phyloP scores from a whole-genome alignment of 2,888 invertebrate species.

The Marasmarcha lunaedactyla region DNA sequence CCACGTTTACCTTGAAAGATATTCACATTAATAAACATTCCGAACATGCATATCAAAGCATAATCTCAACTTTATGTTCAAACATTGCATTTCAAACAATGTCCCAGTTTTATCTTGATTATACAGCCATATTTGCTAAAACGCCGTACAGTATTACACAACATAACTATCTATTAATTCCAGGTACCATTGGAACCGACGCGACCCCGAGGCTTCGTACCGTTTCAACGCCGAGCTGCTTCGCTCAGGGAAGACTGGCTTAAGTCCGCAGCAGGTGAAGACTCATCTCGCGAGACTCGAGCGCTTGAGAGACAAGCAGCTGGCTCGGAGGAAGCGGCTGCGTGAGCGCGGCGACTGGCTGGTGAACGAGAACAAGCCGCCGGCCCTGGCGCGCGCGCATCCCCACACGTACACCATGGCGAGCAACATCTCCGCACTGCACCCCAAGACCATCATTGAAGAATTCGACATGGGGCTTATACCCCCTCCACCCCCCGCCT shows the following conservation, averaged over 20 bases:
- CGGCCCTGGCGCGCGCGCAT: slow-evolving; percentile 54
- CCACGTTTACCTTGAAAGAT: no score
- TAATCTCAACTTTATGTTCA: no score
- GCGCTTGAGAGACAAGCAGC: slow-evolving; percentile 51
- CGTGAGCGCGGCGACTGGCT: slow-evolving; percentile 44
- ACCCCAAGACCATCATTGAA: slow-evolving; percentile 72
- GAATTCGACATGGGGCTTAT: slow-evolving; percentile 51
- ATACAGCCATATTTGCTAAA: no score
- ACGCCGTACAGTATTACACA: no score
- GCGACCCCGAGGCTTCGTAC: slow-evolving; percentile 56
- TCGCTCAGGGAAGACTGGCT: slow-evolving; percentile 46
- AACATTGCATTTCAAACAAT: no score
- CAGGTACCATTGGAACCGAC: slow-evolving; percentile 60
- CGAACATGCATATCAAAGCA: no score
- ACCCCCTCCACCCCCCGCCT: slow-evolving; percentile 15
- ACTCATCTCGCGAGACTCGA: slow-evolving; percentile 44
- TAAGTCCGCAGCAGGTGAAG: slow-evolving; percentile 49
- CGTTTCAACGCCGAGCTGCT: slow-evolving; percentile 50
- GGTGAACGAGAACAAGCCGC: slow-evolving; percentile 34
- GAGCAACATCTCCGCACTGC: slow-evolving; percentile 63
- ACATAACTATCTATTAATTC: slow-evolving; percentile 11
- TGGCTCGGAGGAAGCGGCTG: slow-evolving; percentile 38
- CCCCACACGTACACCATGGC: slow-evolving; percentile 65
- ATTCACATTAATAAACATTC: no score
- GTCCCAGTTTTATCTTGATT: no score